phyloP scores from a whole-genome alignment of 2,113 vertebrate species.

The Laticauda colubrina region DNA sequence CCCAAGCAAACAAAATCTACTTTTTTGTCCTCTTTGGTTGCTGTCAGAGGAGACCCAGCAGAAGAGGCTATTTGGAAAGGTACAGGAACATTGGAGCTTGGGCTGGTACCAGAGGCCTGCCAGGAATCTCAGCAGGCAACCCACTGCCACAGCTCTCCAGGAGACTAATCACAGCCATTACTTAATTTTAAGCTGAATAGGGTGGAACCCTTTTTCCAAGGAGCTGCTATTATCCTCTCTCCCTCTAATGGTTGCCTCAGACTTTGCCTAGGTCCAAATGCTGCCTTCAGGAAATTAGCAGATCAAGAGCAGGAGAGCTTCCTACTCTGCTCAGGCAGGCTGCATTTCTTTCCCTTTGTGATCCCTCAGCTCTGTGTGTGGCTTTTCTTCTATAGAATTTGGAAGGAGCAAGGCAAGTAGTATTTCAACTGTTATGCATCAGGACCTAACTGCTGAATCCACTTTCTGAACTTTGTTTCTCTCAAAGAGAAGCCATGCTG shows the following conservation, averaged over 20 bases:
- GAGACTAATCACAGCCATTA: slow-evolving; percentile 37
- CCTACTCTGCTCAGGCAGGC: not conserved
- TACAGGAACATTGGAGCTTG: accelerated
- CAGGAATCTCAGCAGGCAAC: not conserved
- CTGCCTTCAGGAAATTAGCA: not conserved
- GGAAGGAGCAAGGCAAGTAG: not conserved
- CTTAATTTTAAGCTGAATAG: slow-evolving; percentile 33
- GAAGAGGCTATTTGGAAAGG: not conserved
- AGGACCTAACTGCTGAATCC: not conserved
- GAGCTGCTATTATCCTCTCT: slow-evolving; percentile 24
- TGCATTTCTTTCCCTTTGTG: not conserved
- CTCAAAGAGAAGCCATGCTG: not conserved
- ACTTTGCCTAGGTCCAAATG: not conserved
- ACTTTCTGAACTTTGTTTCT: not conserved
- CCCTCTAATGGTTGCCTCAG: not conserved
- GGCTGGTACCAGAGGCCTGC: not conserved
- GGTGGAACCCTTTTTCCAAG: slow-evolving; percentile 1
- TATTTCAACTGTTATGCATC: no score
- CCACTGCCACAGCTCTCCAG: not conserved
- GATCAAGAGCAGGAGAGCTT: not conserved
- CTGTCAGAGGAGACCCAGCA: not conserved
- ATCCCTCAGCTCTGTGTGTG: not conserved
- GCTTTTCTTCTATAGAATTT: not conserved
- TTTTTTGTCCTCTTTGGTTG: not conserved
- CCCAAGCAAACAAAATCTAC: not conserved